Percentiles rank a stretch among this genome's conserved stretches.
Evolutionary conservation across 2,113 vertebrate species (phyloP).

Genomic region (Entomyzon cyanotis): DNA sequence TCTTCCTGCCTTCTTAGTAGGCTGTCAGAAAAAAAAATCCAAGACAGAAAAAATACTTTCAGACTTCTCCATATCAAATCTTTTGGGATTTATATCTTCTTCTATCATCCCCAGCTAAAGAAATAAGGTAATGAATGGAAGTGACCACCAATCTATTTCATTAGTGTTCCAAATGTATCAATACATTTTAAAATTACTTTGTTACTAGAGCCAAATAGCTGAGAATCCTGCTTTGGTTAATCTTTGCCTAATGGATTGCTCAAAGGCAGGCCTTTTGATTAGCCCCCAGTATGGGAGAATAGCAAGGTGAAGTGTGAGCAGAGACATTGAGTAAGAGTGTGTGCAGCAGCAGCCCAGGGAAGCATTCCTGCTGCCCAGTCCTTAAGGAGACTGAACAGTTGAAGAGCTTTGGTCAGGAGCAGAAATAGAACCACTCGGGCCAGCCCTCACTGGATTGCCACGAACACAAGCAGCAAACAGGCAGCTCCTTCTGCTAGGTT

Average conservation of each 20-base stretch:
- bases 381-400: not conserved
- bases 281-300: not conserved
- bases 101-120: not conserved
- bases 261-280: not conserved
- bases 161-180: not conserved
- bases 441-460: not conserved
- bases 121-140: not conserved
- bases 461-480: not conserved
- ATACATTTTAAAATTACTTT: not conserved
- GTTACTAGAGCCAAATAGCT: not conserved
- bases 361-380: not conserved
- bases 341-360: not conserved
- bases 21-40: not conserved
- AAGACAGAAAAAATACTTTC: not conserved
- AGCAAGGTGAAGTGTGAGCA: not conserved
- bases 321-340: accelerated
- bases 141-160: not conserved
- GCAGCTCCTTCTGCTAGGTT: not conserved
- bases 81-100: not conserved
- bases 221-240: not conserved
- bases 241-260: not conserved
- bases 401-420: not conserved
- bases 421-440: not conserved
- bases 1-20: not conserved
- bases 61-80: not conserved